These are phyloP conservation scores for Cygnus olor DNA, from an alignment of 2,797 vertebrate species.

Conservation along the genomic window DNA sequence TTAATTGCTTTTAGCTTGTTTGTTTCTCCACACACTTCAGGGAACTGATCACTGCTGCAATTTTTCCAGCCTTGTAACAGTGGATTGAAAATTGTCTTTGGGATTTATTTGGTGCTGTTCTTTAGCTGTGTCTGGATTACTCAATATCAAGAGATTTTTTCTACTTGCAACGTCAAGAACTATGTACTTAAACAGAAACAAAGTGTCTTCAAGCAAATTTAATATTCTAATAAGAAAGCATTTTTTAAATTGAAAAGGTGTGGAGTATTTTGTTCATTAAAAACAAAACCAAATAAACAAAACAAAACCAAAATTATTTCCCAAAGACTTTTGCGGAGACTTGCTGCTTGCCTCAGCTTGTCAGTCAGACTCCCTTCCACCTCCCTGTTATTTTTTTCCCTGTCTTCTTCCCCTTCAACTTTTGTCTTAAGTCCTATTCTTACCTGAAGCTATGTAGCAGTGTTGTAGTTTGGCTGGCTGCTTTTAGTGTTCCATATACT, in stretches of 20 bases:
- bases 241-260: neutral
- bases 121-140: neutral
- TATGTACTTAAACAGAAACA: neutral
- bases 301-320: accelerated
- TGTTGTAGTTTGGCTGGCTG: neutral
- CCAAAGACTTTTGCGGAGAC: neutral
- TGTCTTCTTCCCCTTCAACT: neutral
- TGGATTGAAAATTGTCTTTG: neutral
- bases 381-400: neutral
- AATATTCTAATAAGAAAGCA: neutral
- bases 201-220: neutral
- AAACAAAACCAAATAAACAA: too few relatives aligned
- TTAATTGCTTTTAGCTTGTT: neutral
- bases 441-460: neutral
- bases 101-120: neutral
- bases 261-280: neutral
- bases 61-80: neutral
- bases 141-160: neutral
- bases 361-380: neutral
- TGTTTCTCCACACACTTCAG: neutral
- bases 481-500: neutral
- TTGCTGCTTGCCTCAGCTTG: neutral
- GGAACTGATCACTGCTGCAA: accelerated
- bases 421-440: neutral
- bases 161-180: neutral